A percentile compares a stretch with the other conserved stretches of the same genome.
phyloP scores from a whole-genome alignment of 2,888 invertebrate genomes.

The Eupithecia centaureata region DNA sequence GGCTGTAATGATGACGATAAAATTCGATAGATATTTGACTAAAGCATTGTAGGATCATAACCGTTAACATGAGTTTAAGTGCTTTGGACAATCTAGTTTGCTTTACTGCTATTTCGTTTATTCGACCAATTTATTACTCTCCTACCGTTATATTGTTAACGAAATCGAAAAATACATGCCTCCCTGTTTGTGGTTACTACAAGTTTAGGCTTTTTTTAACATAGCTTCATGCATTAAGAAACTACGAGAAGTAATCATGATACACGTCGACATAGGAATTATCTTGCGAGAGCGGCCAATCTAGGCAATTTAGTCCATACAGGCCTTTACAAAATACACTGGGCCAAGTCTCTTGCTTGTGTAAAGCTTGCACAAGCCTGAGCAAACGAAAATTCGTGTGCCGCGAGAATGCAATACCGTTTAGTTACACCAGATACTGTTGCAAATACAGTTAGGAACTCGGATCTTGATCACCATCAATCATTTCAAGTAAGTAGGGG shows the following conservation, averaged over 20 bases:
- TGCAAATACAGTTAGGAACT: conserved; percentile 25
- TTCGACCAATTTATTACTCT: too few species aligned
- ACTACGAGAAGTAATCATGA: background rate
- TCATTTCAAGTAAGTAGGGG: background rate
- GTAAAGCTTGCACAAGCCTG: conserved; percentile 20
- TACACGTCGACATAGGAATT: background rate
- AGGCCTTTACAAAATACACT: conserved; percentile 9
- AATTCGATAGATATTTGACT: too few species aligned
- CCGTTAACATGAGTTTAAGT: too few species aligned
- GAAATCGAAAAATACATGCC: too few species aligned
- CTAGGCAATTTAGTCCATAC: conserved; percentile 2
- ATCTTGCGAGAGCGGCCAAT: background rate
- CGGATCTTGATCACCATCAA: conserved; percentile 7
- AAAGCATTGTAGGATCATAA: too few species aligned
- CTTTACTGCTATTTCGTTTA: too few species aligned
- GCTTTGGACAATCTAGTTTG: too few species aligned
- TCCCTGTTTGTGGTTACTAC: background rate
- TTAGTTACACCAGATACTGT: conserved; percentile 34
- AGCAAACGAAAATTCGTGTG: conserved; percentile 27
- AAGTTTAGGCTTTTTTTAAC: background rate
- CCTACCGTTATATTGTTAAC: too few species aligned
- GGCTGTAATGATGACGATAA: too few species aligned
- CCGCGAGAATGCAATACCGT: conserved; percentile 40
- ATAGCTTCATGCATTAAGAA: background rate
- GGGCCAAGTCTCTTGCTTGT: conserved; percentile 14